phyloP scores from a whole-genome alignment of 2,113 vertebrate genomes.

The Dissostichus mawsoni region DNA sequence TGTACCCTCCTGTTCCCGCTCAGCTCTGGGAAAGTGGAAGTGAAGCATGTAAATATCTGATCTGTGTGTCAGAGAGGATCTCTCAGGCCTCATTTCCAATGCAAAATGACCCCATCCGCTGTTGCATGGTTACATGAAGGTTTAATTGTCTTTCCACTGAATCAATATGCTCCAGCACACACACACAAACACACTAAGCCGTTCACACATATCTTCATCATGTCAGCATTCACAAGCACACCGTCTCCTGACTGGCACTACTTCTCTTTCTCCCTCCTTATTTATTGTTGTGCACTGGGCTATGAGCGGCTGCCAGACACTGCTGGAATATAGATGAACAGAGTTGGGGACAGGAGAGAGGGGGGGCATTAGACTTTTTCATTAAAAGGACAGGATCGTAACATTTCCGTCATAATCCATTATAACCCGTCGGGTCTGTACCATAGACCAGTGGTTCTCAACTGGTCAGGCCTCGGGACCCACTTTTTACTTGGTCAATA shows the following conservation, averaged over 20 bases:
- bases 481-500: too few relatives aligned
- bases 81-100: conserved; percentile 26
- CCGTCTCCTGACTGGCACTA: not conserved
- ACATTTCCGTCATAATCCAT: too few relatives aligned
- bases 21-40: conserved; percentile 7
- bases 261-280: not conserved
- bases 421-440: too few relatives aligned
- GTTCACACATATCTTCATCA: not conserved
- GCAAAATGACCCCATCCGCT: conserved; percentile 12
- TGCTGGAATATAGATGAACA: not conserved
- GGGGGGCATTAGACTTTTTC: too few relatives aligned
- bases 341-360: not conserved
- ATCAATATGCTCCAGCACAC: conserved; percentile 39
- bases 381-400: too few relatives aligned
- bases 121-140: conserved; percentile 11
- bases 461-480: too few relatives aligned
- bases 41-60: conserved; percentile 38
- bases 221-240: too few relatives aligned
- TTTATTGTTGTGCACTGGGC: conserved; percentile 11
- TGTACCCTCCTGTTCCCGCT: not conserved
- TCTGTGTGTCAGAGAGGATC: conserved; percentile 34
- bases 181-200: conserved; percentile 3
- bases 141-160: conserved; percentile 49
- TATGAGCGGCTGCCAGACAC: not conserved
- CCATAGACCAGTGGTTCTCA: too few relatives aligned